phyloP scores from a whole-genome alignment of 2,797 vertebrate species.

The Macropus fuliginosus region DNA sequence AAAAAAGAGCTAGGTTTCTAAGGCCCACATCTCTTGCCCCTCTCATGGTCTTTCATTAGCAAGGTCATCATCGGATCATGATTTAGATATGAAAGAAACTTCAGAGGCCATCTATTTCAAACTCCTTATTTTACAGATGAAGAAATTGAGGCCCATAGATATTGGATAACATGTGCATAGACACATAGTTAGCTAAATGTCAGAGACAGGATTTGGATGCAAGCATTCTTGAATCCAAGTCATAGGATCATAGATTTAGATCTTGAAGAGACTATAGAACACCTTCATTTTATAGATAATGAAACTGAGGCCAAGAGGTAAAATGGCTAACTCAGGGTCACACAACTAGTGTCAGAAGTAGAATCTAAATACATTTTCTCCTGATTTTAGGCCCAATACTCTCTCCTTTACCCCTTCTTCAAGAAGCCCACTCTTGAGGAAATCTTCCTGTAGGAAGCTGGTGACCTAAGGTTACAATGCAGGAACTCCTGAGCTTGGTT shows the following conservation, averaged over 20 bases:
- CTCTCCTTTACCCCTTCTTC: background rate
- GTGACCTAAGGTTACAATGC: background rate
- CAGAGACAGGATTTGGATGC: background rate
- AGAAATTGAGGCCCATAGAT: background rate
- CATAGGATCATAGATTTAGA: too few relatives aligned
- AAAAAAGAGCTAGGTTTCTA: too few relatives aligned
- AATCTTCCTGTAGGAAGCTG: background rate
- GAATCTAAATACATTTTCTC: background rate
- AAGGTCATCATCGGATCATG: too few relatives aligned
- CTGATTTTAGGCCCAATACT: background rate
- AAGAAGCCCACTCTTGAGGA: background rate
- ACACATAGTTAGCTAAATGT: background rate
- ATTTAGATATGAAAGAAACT: too few relatives aligned
- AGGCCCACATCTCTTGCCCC: too few relatives aligned
- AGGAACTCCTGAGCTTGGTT: background rate
- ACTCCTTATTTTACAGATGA: background rate
- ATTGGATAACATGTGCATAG: background rate
- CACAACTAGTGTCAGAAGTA: background rate
- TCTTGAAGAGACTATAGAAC: too few relatives aligned
- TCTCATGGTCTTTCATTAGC: too few relatives aligned
- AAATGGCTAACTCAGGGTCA: conserved; percentile 3
- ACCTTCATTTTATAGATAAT: background rate
- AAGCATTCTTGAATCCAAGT: too few relatives aligned
- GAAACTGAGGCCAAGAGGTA: conserved; percentile 10
- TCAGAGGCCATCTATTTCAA: too few relatives aligned